Conservation (phyloP, 2,888 invertebrate species). For the Agrotis puta region DNA sequence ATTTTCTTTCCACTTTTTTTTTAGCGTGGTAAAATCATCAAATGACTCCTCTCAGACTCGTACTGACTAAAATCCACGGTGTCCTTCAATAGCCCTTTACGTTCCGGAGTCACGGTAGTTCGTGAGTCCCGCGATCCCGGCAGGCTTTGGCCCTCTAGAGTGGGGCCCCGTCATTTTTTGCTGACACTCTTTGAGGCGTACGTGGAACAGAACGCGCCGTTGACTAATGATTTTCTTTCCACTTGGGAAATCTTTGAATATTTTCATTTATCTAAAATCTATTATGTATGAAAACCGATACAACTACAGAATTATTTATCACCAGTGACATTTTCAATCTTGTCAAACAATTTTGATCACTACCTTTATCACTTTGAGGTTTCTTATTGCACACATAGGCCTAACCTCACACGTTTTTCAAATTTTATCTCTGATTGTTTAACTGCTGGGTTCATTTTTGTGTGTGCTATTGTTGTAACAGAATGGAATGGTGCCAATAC, state of each 20-base stretch:
- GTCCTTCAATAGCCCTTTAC: too few species aligned
- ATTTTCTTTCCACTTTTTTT: background rate
- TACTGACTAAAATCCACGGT: too few species aligned
- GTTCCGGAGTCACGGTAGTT: too few species aligned
- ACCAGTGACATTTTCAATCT: background rate
- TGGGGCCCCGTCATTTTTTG: too few species aligned
- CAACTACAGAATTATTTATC: background rate
- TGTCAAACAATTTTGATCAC: background rate
- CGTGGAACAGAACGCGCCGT: too few species aligned
- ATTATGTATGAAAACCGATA: background rate
- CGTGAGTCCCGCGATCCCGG: too few species aligned
- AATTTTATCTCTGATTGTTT: background rate
- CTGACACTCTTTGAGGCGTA: too few species aligned
- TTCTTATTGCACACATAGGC: background rate
- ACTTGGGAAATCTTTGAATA: background rate
- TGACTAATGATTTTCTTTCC: background rate
- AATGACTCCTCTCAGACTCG: too few species aligned
- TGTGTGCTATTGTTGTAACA: background rate
- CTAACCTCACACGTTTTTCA: background rate
- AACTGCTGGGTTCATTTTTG: constrained; percentile 2
- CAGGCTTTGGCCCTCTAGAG: too few species aligned
- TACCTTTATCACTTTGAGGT: background rate
- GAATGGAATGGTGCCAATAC: constrained; percentile 52
- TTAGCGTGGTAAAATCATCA: too few species aligned
- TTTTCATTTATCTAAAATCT: background rate